Evolutionary conservation across 2,888 invertebrate species (phyloP), one percentile per base, ranked within the genome.

Genomic region (Coenonympha glycerion): DNA sequence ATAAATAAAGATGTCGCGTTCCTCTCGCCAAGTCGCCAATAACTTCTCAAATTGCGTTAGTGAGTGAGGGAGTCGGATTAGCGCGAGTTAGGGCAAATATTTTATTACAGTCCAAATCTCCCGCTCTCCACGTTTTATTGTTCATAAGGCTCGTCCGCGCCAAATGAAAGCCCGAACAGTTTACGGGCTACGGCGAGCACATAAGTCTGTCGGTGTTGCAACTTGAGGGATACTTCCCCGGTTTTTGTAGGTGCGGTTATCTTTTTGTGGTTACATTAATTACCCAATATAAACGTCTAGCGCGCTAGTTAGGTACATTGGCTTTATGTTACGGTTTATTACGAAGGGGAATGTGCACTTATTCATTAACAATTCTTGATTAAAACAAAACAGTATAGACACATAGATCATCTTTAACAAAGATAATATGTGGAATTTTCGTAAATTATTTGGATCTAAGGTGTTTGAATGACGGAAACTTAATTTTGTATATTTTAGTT

Each of bases 131-230:
- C 79, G 79, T 87, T 87, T 87, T 87, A 87, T 87, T 87, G 87
- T 87, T 87, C 87, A 87, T 87, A 87, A 87, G 87, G 76, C 85
- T 83, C 85, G 86, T 84, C 84, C 84, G 79, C 74, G 83, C 86
- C 85, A 87, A 87, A 87, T 87, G 87, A 87, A 87, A 85, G 82
- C n/a, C n/a, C n/a, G n/a, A n/a, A n/a, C n/a, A 83, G 84, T 87
- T 87, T 87, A 87, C 87, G 81, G 84, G 87, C 87, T 87, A 87
- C 87, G 81, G 79, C 83, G 63, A 77, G 73, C 82, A 78, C 77
- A 75, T 85, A 81, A 82, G 83, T 79, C 79, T 74, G 69, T 67
- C 69, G 60, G 79, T 84, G 85, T 84, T 83, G 80, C 83, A 73
- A 76, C 66, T 64, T 60, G 53, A 65, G 68, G 65, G 66, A 66